phyloP scores from a whole-genome alignment of 2,797 vertebrate species.

The Periophthalmus magnuspinnatus region DNA sequence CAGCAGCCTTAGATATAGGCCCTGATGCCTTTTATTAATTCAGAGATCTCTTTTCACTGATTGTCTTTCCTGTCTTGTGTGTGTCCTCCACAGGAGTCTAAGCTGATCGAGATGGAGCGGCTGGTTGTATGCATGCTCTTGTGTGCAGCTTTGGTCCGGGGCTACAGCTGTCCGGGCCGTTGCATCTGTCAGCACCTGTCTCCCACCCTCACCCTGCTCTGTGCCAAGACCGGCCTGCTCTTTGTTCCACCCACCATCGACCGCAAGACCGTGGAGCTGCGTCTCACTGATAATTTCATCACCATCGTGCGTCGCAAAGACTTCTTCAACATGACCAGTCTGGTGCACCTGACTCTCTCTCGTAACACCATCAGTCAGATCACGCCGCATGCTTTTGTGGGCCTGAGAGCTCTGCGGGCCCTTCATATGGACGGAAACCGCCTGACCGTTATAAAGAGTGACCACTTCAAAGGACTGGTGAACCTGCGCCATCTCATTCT shows the following conservation, averaged over 20 bases:
- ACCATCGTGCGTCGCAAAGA: conserved; percentile 88
- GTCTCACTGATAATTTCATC: conserved; percentile 95
- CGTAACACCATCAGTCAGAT: conserved; percentile 95
- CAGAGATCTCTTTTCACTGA: conserved; percentile 35
- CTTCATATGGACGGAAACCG: conserved; percentile 96
- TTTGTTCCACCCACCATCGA: conserved; percentile 92
- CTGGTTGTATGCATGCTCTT: conserved; percentile 84
- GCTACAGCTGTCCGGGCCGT: conserved; percentile 89
- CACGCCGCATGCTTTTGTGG: conserved; percentile 84
- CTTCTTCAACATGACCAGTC: conserved; percentile 95
- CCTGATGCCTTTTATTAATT: conserved; percentile 50
- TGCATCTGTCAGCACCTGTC: conserved; percentile 95
- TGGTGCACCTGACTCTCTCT: conserved; percentile 94
- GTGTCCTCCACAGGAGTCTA: conserved; percentile 65
- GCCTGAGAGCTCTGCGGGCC: conserved; percentile 87
- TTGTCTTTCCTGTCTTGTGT: conserved; percentile 32
- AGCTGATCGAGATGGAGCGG: conserved; percentile 79
- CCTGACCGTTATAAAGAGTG: conserved; percentile 80
- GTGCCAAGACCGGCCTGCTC: conserved; percentile 92
- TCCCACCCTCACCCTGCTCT: conserved; percentile 90
- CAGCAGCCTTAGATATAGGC: conserved; percentile 40
- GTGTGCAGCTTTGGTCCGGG: conserved; percentile 70
- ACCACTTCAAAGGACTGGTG: conserved; percentile 87
- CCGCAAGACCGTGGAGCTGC: conserved; percentile 91
- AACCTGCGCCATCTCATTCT: conserved; percentile 93